These are phyloP conservation scores for Clarias laeviceps DNA, from an alignment of 2,797 vertebrate species.

Conservation along the genomic window DNA sequence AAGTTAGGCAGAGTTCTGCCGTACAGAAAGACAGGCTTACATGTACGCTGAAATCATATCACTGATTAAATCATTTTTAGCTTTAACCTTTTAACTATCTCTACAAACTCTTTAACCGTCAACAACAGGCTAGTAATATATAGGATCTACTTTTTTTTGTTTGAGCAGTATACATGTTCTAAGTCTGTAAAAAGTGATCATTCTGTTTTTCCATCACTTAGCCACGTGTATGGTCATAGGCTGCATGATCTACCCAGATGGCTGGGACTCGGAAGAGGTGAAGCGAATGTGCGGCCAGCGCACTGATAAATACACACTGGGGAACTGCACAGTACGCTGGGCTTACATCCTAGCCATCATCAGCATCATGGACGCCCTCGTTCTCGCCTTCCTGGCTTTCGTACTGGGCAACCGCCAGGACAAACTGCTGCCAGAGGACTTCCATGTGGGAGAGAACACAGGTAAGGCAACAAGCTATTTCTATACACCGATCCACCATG, in stretches of 20 bases:
- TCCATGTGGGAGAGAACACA: slow-evolving; percentile 85
- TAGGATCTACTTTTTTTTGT: too few relatives aligned
- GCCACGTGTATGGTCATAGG: slow-evolving; percentile 93
- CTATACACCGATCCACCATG: not conserved
- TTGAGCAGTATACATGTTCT: not conserved
- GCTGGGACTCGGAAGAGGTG: slow-evolving; percentile 94
- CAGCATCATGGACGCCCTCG: slow-evolving; percentile 92
- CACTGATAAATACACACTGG: slow-evolving; percentile 93
- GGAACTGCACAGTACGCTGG: slow-evolving; percentile 97
- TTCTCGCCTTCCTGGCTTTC: slow-evolving; percentile 92
- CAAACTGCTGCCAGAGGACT: slow-evolving; percentile 91
- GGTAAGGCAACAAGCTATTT: slow-evolving; percentile 67
- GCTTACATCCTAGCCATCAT: slow-evolving; percentile 98
- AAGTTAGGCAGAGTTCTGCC: too few relatives aligned
- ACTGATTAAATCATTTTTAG: too few relatives aligned
- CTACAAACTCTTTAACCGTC: too few relatives aligned
- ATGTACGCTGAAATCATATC: too few relatives aligned
- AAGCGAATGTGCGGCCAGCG: slow-evolving; percentile 92
- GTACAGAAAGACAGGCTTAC: too few relatives aligned
- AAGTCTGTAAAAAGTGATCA: not conserved
- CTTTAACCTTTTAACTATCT: too few relatives aligned
- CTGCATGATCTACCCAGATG: slow-evolving; percentile 96
- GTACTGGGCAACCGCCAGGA: slow-evolving; percentile 93
- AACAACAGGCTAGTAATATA: too few relatives aligned
- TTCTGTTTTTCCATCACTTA: slow-evolving; percentile 54